phyloP scores from a whole-genome alignment of 2,888 invertebrate species.

The Cecidostiba fungosa region DNA sequence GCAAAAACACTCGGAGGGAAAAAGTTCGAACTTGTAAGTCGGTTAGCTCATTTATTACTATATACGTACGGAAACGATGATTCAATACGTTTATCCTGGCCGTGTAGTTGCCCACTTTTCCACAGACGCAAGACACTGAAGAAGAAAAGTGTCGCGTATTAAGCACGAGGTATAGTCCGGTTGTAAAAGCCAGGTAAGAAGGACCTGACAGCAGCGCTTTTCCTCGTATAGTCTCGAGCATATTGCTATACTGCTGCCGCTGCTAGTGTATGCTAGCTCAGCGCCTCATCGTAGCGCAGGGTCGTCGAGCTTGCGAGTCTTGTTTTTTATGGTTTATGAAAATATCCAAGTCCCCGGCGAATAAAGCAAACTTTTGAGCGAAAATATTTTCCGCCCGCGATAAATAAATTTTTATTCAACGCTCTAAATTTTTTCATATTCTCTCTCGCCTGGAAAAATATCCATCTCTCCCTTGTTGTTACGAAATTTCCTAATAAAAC shows the following conservation, averaged over 20 bases:
- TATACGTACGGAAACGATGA: background rate
- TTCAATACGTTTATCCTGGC: background rate
- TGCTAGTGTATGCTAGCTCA: constrained; percentile 31
- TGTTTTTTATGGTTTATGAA: constrained; percentile 52
- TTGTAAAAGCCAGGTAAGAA: constrained; percentile 30
- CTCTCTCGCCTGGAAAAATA: background rate
- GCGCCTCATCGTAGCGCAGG: constrained; percentile 20
- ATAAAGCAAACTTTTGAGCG: constrained; percentile 24
- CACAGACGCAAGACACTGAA: background rate
- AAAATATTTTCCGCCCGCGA: background rate
- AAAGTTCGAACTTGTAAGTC: background rate
- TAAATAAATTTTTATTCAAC: constrained; percentile 9
- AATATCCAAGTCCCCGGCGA: constrained; percentile 22
- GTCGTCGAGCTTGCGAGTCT: background rate
- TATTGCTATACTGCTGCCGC: background rate
- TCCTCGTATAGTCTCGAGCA: background rate
- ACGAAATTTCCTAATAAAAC: background rate
- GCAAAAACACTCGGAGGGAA: background rate
- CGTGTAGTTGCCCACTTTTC: background rate
- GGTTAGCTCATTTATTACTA: background rate
- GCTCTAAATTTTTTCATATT: background rate
- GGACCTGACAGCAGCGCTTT: constrained; percentile 18
- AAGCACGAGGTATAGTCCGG: constrained; percentile 26
- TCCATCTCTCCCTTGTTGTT: background rate
- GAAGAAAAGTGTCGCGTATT: constrained; percentile 22